Evolutionary conservation across 2,113 vertebrate species (phyloP), one percentile per base, ranked within the genome.

Genomic region (Passer montanus): DNA sequence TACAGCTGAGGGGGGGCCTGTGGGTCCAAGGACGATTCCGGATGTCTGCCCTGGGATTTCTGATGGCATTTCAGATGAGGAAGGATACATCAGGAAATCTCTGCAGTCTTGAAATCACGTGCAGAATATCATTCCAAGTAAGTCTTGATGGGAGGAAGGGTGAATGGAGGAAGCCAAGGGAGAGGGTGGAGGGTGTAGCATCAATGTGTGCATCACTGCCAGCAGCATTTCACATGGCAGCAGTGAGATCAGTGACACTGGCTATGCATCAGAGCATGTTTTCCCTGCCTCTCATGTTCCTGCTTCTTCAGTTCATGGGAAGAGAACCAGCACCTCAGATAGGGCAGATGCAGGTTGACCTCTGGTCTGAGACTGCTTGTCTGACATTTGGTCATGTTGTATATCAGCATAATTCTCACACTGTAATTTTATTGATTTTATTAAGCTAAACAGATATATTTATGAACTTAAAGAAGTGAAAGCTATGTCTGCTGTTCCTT

Each of bases 1-100:
- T 35, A 16, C 46, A 66, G 15, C 17, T 70, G 15, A n/a, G 15
- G 31, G 24, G 11, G 7, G 2, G 9, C 7, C 16, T 2, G 2
- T 63, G 28, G 6, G 3, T 37, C 20, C n/a, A n/a, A 44, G 31
- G 15, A 53, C 0, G 0, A 52, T 53, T 75, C 60, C 0, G 0
- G 15, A 24, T 43, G 9, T 62, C 43, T 62, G 26, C 11, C 6
- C 20, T 58, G 17, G 12, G 10, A 43, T 67, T 87, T 87, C 37
- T 49, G 9, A 59, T 60, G 31, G 5, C 26, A 37, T 8, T 35
- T 5, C 13, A 81, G 44, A 39, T 49, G 28, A 80, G 16, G 4
- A 83, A 55, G 4, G 16, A 3, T 23, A 23, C 11, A 13, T 41
- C 6, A 44, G 10, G 10, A 74, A 44, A 58, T 3, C 1, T 22